Conservation (phyloP, 64 coral and sea anemone genomes). For the Montipora sp. region DNA sequence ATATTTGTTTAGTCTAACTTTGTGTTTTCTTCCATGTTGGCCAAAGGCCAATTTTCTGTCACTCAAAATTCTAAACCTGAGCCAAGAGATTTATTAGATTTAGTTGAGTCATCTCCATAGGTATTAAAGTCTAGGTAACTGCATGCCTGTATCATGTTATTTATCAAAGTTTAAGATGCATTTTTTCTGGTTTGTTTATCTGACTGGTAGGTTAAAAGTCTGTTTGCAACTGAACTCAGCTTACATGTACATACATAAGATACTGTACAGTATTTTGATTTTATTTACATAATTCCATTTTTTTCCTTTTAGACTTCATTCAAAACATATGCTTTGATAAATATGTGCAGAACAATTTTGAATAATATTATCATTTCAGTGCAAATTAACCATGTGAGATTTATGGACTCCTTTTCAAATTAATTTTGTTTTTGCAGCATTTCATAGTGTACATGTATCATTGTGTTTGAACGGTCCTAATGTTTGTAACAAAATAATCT, state of each 20-base stretch:
- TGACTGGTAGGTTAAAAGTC: background rate
- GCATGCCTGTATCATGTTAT: background rate
- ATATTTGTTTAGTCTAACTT: constrained; percentile 24
- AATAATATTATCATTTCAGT: no score
- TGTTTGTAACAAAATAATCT: no score
- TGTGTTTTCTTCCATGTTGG: background rate
- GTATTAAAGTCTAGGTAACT: background rate
- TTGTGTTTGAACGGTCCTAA: no score
- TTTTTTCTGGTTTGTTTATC: constrained; percentile 50
- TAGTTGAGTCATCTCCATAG: background rate
- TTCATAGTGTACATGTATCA: no score
- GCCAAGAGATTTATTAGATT: background rate
- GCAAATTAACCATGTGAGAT: no score
- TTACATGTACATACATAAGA: background rate
- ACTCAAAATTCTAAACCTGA: background rate
- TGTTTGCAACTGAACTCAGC: background rate
- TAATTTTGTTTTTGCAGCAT: no score
- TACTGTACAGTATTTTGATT: no score
- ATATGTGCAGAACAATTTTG: no score
- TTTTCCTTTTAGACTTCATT: no score
- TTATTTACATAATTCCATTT: no score
- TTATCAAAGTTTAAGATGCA: background rate
- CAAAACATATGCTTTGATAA: no score
- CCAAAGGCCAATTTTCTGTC: background rate
- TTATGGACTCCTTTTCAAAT: no score